Percentiles rank a stretch among this genome's conserved stretches.
These are phyloP conservation scores for Sceloporus undulatus DNA, from an alignment of 2,113 vertebrate genomes.

Conservation along the genomic window DNA sequence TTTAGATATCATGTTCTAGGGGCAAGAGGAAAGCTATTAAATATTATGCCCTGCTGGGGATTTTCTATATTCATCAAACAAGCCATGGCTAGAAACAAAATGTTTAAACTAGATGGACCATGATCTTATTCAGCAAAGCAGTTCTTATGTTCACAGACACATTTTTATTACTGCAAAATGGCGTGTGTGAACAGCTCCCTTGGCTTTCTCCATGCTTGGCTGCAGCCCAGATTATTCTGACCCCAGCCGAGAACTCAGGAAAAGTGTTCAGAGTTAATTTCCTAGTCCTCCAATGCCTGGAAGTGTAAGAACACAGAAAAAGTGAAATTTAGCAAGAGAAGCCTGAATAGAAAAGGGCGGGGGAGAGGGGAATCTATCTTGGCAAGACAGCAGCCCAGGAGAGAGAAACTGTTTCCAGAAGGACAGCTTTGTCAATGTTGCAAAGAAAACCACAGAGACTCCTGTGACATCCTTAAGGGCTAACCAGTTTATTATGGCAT, in stretches of 20 bases:
- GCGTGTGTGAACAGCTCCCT: conserved; percentile 13
- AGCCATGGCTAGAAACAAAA: neutral
- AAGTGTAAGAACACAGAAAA: neutral
- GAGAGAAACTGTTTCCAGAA: neutral
- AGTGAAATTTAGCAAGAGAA: neutral
- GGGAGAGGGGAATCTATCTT: neutral
- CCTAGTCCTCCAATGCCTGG: neutral
- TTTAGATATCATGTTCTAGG: neutral
- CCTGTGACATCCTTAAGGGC: neutral
- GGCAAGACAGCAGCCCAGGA: neutral
- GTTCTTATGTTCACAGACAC: neutral
- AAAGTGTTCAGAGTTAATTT: conserved; percentile 1
- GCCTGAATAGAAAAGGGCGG: neutral
- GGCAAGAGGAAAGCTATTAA: neutral
- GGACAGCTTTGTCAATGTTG: neutral
- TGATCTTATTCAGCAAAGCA: neutral
- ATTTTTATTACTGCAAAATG: conserved; percentile 23
- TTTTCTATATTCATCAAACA: neutral
- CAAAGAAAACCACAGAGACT: neutral
- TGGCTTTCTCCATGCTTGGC: conserved; percentile 16
- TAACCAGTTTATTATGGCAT: neutral
- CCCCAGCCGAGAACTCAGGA: neutral
- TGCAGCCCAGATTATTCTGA: conserved; percentile 19
- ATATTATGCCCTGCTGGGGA: too few species aligned
- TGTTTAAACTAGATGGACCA: neutral